Evolutionary conservation across 2,113 vertebrate genomes (phyloP).

Genomic region (Alaudala cheleensis): DNA sequence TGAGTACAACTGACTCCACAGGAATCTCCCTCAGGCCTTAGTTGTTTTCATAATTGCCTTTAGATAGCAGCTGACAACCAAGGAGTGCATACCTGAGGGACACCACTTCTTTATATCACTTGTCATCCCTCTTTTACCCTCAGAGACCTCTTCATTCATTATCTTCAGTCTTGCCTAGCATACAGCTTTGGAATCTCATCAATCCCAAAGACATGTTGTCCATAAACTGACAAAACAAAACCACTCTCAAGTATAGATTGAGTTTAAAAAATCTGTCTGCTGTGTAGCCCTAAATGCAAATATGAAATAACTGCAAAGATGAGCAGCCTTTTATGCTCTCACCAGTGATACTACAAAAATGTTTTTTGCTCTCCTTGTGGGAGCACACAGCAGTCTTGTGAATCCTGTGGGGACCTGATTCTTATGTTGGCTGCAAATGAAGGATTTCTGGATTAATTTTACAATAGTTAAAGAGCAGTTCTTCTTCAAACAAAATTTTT

Average conservation of each 20-base stretch:
- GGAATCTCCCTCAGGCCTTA: background rate
- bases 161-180: background rate
- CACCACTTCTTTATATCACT: background rate
- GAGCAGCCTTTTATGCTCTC: background rate
- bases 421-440: background rate
- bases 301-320: background rate
- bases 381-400: background rate
- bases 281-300: background rate
- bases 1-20: fast-evolving
- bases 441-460: background rate
- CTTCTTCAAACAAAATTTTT: background rate
- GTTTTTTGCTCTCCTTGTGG: background rate
- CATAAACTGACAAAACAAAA: background rate
- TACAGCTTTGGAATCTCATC: background rate
- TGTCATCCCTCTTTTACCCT: background rate
- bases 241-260: background rate
- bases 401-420: background rate
- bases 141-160: background rate
- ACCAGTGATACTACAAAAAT: background rate
- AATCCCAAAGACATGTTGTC: background rate
- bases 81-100: background rate
- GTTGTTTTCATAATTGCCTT: background rate
- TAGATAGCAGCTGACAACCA: background rate
- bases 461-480: background rate
- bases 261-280: background rate